Evolutionary conservation across 2,888 invertebrate species (phyloP).

Genomic region (Stenotaenia linearis): DNA sequence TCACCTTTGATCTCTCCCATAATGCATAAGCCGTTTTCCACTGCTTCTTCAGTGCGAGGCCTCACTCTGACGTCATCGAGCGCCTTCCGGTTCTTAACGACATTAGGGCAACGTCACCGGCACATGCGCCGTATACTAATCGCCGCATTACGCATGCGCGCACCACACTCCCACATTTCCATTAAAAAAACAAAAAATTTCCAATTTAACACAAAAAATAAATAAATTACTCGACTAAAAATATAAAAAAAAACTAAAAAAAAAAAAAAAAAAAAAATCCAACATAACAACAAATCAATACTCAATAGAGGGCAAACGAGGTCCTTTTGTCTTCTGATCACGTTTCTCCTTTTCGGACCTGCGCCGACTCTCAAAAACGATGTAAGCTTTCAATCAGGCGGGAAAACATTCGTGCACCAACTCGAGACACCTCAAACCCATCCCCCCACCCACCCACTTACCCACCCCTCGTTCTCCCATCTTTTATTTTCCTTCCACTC

Average conservation of each 20-base stretch:
- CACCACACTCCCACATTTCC: not conserved
- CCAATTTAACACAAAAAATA: not conserved
- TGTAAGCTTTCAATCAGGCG: conserved; percentile 19
- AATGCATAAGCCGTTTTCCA: conserved; percentile 18
- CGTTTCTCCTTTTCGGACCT: conserved; percentile 1
- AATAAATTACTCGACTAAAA: not conserved
- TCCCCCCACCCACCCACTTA: not conserved
- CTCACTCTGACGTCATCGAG: not conserved
- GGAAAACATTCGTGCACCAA: conserved; percentile 15
- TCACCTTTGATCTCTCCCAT: conserved; percentile 9
- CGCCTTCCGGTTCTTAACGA: conserved; percentile 14
- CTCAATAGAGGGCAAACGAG: conserved; percentile 14
- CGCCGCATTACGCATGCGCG: not conserved
- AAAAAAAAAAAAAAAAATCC: conserved; percentile 3
- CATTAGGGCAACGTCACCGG: not conserved
- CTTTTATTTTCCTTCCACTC: not conserved
- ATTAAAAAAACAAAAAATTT: not conserved
- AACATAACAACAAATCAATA: conserved; percentile 7
- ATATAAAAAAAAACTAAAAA: not conserved
- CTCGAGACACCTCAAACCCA: conserved; percentile 4
- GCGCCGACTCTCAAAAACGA: conserved; percentile 13
- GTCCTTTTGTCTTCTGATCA: conserved; percentile 14
- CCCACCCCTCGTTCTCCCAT: not conserved
- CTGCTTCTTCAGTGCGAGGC: not conserved
- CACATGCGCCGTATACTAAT: conserved; percentile 2